Evolutionary conservation across 2,888 invertebrate species (phyloP).

Genomic region (Agrotis exclamationis): DNA sequence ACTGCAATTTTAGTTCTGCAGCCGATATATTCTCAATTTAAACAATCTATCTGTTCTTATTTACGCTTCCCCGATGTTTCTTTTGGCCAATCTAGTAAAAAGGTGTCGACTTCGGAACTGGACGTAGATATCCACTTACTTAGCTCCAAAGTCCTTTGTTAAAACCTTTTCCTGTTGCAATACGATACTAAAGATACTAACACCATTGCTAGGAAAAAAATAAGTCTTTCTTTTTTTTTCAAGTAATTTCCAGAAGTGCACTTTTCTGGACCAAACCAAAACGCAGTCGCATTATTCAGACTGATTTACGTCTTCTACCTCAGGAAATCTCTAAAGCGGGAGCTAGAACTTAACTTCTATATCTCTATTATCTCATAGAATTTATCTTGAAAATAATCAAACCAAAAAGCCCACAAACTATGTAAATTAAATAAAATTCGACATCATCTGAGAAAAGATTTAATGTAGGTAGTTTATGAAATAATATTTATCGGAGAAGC

Average conservation of each 20-base stretch:
- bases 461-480: too few relatives aligned
- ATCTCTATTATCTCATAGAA: slow-evolving; percentile 27
- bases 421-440: not conserved
- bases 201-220: slow-evolving; percentile 39
- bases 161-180: slow-evolving; percentile 46
- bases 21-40: slow-evolving; percentile 23
- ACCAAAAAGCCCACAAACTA: not conserved
- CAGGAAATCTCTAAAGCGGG: slow-evolving; percentile 56
- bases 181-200: slow-evolving; percentile 37
- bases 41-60: slow-evolving; percentile 25
- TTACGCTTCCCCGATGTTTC: slow-evolving; percentile 15
- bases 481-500: not conserved
- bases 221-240: slow-evolving; percentile 24
- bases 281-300: slow-evolving; percentile 72
- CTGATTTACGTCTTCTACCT: slow-evolving; percentile 71
- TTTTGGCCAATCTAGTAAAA: slow-evolving; percentile 52
- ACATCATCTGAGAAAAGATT: not conserved
- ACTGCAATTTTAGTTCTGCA: not conserved
- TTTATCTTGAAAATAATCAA: slow-evolving; percentile 24
- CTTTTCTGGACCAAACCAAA: slow-evolving; percentile 68
- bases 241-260: slow-evolving; percentile 75
- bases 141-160: slow-evolving; percentile 48
- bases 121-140: slow-evolving; percentile 57
- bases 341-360: slow-evolving; percentile 24
- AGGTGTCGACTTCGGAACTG: slow-evolving; percentile 43